phyloP scores from a whole-genome alignment of 2,113 vertebrate species.

The Campylomormyrus tamandua region DNA sequence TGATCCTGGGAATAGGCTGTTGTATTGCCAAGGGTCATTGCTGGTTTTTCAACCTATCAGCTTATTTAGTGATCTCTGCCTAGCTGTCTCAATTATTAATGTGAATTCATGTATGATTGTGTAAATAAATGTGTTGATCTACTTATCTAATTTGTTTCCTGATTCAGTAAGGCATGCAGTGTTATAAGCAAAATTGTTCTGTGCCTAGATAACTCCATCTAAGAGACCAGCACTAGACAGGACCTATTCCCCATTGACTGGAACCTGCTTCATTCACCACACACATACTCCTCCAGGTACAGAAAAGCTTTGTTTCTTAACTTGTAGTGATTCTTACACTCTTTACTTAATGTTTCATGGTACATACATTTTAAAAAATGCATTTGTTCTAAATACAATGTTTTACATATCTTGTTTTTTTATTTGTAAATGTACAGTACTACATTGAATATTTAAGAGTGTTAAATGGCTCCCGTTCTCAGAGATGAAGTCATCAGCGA shows the following conservation, averaged over 20 bases:
- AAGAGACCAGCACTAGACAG: constrained; percentile 25
- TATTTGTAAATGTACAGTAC: neutral
- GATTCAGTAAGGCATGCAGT: neutral
- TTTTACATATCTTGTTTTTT: neutral
- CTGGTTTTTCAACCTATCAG: neutral
- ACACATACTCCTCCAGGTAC: constrained; percentile 16
- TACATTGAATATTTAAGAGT: neutral
- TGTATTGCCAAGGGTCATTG: neutral
- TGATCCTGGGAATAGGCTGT: neutral
- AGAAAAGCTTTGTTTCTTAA: neutral
- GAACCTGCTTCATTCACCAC: constrained; percentile 51
- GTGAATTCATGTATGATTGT: neutral
- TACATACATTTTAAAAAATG: neutral
- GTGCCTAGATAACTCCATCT: constrained; percentile 19
- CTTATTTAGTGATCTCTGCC: neutral
- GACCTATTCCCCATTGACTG: constrained; percentile 61
- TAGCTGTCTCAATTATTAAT: neutral
- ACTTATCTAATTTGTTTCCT: neutral
- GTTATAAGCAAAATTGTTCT: neutral
- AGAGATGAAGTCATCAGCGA: neutral
- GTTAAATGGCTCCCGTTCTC: neutral
- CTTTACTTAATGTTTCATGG: neutral
- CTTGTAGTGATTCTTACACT: neutral
- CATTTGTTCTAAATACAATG: neutral
- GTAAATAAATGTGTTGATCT: neutral